phyloP scores from a whole-genome alignment of 1,140 invertebrate genomes.

The Nebria ingens region DNA sequence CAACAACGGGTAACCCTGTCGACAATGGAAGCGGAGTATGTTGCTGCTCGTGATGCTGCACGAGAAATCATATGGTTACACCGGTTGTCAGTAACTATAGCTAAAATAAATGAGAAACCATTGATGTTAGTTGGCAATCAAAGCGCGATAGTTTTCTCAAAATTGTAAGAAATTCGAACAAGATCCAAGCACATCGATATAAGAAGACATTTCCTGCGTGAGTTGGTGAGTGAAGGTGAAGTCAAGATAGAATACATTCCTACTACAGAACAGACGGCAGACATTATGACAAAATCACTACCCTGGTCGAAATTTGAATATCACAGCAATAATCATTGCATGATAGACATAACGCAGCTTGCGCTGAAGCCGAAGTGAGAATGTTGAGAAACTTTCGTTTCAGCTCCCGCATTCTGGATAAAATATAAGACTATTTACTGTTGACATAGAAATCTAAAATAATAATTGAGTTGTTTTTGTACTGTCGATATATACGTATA shows the following conservation, averaged over 20 bases:
- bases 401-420: no score
- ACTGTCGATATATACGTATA: no score
- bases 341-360: no score
- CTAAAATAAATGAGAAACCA: no score
- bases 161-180: conserved; percentile 29
- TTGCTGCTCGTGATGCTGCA: conserved; percentile 23
- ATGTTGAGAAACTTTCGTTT: no score
- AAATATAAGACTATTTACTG: no score
- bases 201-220: conserved; percentile 19
- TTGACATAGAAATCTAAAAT: no score
- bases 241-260: conserved; percentile 21
- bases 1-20: conserved; percentile 28
- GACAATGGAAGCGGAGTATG: conserved; percentile 35
- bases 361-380: no score
- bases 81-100: no score
- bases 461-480: no score
- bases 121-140: conserved; percentile 30
- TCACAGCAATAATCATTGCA: no score
- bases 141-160: conserved; percentile 29
- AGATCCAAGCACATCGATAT: conserved; percentile 34
- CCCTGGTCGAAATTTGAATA: no score
- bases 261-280: conserved; percentile 24
- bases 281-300: conserved; percentile 25
- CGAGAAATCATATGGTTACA: conserved; percentile 27
- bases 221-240: conserved; percentile 16